A percentile compares a stretch with the other conserved stretches of the same genome.
Evolutionary conservation across 2,113 vertebrate genomes (phyloP).

Genomic region (Halichoerus grypus): DNA sequence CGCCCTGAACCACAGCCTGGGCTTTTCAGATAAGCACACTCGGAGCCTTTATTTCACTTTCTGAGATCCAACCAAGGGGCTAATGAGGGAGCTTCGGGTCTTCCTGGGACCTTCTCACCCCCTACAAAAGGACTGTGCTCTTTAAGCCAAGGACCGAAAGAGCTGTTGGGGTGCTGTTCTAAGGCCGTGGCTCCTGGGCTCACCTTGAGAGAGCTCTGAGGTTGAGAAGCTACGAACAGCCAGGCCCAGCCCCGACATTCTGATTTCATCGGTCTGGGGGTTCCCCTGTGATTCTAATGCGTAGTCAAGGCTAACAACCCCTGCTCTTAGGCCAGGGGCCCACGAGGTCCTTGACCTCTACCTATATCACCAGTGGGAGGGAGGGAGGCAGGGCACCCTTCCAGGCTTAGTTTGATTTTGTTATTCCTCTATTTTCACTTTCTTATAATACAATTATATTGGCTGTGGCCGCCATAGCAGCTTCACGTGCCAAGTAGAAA

Average conservation of each 20-base stretch:
- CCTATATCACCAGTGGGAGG: background rate
- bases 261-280: background rate
- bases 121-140: background rate
- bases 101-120: background rate
- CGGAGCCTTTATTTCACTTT: background rate
- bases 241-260: background rate
- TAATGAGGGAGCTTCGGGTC: background rate
- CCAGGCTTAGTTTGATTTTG: conserved; percentile 6
- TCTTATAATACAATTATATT: background rate
- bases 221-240: background rate
- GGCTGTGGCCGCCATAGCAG: background rate
- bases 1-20: background rate
- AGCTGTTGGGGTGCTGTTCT: no score
- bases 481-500: background rate
- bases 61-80: conserved; percentile 13
- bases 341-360: background rate
- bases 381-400: background rate
- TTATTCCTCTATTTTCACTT: background rate
- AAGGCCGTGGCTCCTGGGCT: background rate
- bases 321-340: background rate
- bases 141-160: background rate
- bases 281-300: background rate
- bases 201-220: background rate
- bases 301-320: background rate
- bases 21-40: background rate